Percentiles rank a stretch among this genome's conserved stretches.
phyloP scores from a whole-genome alignment of 2,888 invertebrate species.

The Embidobia sp. region DNA sequence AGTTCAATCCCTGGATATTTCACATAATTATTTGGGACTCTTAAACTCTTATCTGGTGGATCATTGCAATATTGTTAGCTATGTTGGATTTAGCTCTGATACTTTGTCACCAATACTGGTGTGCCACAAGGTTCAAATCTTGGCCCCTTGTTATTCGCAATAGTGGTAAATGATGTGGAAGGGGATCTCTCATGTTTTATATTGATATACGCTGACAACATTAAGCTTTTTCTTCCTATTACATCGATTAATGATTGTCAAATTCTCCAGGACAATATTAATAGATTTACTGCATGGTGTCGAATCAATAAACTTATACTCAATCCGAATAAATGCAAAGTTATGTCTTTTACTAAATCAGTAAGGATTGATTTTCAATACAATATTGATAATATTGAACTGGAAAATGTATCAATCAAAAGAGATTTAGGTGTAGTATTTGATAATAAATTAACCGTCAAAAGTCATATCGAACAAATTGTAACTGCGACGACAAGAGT shows the following conservation, averaged over 20 bases:
- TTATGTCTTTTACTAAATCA: constrained; percentile 2
- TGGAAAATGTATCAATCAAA: not conserved
- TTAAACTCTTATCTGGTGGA: not conserved
- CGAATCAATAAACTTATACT: not conserved
- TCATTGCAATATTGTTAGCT: not conserved
- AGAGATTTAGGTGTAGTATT: constrained; percentile 3
- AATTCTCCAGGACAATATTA: not conserved
- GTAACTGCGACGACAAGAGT: not conserved
- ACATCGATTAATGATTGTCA: not conserved
- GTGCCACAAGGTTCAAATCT: constrained; percentile 2
- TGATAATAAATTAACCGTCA: not conserved
- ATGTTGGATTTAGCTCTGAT: constrained; percentile 58
- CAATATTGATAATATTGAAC: not conserved
- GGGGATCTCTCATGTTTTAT: not conserved
- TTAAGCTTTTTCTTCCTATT: not conserved
- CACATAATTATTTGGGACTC: not conserved
- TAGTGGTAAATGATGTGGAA: constrained; percentile 63
- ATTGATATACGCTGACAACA: not conserved
- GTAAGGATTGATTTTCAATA: not conserved
- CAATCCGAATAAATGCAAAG: constrained; percentile 1
- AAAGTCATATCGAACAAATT: not conserved
- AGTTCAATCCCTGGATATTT: too few species aligned
- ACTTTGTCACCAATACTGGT: too few species aligned
- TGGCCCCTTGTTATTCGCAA: constrained; percentile 67
- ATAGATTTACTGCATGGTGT: not conserved